Conservation (phyloP, 2,113 vertebrate genomes). For the Patagioenas fasciata region DNA sequence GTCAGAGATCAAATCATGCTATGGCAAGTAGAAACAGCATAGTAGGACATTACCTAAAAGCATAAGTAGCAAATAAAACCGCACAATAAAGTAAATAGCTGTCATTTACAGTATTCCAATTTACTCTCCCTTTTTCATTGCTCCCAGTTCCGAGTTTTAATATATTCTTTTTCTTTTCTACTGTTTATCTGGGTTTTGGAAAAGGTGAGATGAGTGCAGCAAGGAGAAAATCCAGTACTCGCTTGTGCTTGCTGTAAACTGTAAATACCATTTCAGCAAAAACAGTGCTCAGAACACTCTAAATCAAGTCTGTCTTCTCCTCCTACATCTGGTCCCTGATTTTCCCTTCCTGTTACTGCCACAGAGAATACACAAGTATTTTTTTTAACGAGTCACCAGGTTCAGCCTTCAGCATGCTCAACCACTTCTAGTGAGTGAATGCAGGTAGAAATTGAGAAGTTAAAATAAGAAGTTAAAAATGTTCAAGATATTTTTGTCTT, state of each 20-base stretch:
- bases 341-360: neutral
- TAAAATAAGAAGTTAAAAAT: constrained; percentile 1
- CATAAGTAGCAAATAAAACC: neutral
- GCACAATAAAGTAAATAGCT: neutral
- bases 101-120: neutral
- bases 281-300: neutral
- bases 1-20: neutral
- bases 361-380: neutral
- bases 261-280: neutral
- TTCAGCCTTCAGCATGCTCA: neutral
- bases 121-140: neutral
- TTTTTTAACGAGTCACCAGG: neutral
- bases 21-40: neutral
- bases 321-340: neutral
- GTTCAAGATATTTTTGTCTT: neutral
- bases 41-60: neutral
- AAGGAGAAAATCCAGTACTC: neutral
- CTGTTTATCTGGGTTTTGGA: neutral
- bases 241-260: neutral
- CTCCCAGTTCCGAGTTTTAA: neutral
- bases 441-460: neutral
- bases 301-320: neutral
- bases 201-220: neutral
- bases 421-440: neutral
- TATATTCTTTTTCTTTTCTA: neutral